Conservation (phyloP, 2,888 invertebrate species). For the Neoitamus cyanurus region DNA sequence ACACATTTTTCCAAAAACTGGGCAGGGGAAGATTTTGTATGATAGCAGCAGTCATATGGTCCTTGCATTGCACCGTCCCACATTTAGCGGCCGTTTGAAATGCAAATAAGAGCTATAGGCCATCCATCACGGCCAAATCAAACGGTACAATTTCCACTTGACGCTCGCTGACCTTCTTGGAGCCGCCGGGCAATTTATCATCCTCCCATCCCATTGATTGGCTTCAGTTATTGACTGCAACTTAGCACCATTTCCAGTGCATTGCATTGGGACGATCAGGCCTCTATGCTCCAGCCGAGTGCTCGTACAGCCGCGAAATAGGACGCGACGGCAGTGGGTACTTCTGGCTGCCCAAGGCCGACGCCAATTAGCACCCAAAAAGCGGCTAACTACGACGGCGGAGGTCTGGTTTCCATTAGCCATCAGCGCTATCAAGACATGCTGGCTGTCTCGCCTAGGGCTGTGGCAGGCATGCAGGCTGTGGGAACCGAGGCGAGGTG, state of each 20-base stretch:
- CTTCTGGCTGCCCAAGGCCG: neutral
- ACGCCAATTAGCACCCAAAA: neutral
- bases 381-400: neutral
- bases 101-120: neutral
- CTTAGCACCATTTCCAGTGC: neutral
- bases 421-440: neutral
- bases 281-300: neutral
- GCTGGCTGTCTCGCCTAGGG: neutral
- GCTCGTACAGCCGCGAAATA: neutral
- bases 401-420: neutral
- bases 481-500: neutral
- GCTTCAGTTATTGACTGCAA: neutral
- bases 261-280: neutral
- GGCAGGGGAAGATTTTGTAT: neutral
- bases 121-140: neutral
- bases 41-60: neutral
- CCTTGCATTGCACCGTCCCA: neutral
- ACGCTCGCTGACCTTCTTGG: neutral
- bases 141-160: neutral
- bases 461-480: neutral
- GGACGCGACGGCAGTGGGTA: neutral
- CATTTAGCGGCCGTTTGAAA: neutral
- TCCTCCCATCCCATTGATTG: neutral
- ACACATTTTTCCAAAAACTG: neutral
- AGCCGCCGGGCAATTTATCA: neutral